phyloP scores from a whole-genome alignment of 1,140 invertebrate species.

The Drosophila lacertosa region DNA sequence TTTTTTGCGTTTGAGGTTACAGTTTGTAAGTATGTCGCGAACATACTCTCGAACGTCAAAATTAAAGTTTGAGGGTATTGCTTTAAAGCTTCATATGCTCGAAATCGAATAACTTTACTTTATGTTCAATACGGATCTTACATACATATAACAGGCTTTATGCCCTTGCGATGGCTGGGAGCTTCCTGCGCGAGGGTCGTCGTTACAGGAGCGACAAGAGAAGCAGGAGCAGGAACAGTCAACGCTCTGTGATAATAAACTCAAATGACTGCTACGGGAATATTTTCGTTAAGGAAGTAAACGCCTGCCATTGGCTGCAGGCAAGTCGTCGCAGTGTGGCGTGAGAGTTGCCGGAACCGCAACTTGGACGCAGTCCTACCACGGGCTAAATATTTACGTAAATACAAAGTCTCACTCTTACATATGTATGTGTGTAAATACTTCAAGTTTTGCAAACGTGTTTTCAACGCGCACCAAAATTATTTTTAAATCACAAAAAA shows the following conservation, averaged over 20 bases:
- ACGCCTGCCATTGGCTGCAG: constrained; percentile 40
- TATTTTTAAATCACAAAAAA: constrained; percentile 77
- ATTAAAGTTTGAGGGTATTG: constrained; percentile 56
- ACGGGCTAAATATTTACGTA: constrained; percentile 4
- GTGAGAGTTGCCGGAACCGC: constrained; percentile 11
- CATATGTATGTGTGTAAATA: not conserved
- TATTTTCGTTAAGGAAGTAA: constrained; percentile 56
- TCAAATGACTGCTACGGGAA: constrained; percentile 77
- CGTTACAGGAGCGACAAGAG: not conserved
- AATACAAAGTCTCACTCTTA: constrained; percentile 5
- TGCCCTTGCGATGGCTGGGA: constrained; percentile 9
- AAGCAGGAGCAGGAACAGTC: constrained; percentile 26
- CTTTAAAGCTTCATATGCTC: constrained; percentile 56
- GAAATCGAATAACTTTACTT: constrained; percentile 68
- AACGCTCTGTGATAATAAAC: constrained; percentile 74
- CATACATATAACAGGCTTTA: constrained; percentile 38
- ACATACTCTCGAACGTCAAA: constrained; percentile 10
- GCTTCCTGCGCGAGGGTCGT: constrained; percentile 4
- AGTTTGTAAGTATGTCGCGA: constrained; percentile 49
- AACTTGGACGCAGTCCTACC: constrained; percentile 11
- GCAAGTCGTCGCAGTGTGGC: not conserved
- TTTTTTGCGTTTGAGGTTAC: constrained; percentile 74
- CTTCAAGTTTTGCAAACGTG: constrained; percentile 1
- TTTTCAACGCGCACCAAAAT: constrained; percentile 55
- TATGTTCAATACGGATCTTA: constrained; percentile 30